These are phyloP conservation scores for Rhizoglyphus robini DNA, from an alignment of 1,140 invertebrate genomes.

Conservation along the genomic window DNA sequence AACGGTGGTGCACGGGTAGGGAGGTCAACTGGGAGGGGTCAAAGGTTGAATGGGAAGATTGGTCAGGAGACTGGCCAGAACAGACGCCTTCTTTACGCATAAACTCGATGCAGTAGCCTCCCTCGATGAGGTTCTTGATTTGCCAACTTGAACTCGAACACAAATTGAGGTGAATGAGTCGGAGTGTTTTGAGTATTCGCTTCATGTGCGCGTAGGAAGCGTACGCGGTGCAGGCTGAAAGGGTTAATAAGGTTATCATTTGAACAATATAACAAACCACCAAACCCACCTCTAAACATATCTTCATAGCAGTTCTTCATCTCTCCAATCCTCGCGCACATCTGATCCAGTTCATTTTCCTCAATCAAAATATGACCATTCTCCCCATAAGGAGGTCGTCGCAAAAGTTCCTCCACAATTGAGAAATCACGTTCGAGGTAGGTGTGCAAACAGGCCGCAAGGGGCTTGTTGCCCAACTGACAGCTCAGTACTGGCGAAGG, in stretches of 20 bases:
- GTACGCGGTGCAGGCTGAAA: not conserved
- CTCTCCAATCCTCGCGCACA: not conserved
- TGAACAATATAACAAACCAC: too few relatives aligned
- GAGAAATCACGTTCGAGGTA: slow-evolving; percentile 13
- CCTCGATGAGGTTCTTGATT: slow-evolving; percentile 2
- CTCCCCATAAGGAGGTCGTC: slow-evolving; percentile 1
- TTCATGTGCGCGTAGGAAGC: slow-evolving; percentile 9
- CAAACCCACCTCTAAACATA: too few relatives aligned
- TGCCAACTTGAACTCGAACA: not conserved
- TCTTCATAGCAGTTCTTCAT: slow-evolving; percentile 1
- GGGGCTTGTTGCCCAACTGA: not conserved
- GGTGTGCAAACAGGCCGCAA: not conserved
- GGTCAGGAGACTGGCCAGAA: not conserved
- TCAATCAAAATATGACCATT: slow-evolving; percentile 14
- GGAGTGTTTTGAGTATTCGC: not conserved
- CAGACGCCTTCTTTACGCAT: not conserved
- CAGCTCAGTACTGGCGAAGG: not conserved
- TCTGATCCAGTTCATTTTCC: not conserved
- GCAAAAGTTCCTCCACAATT: not conserved
- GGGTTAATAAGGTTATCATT: too few relatives aligned
- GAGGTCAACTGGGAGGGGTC: not conserved
- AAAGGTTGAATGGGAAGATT: too few relatives aligned
- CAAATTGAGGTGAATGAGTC: not conserved
- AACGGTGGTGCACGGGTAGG: too few relatives aligned
- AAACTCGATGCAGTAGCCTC: slow-evolving; percentile 8